Conservation (phyloP, 1,140 invertebrate genomes). For the Drosophila bocqueti region DNA sequence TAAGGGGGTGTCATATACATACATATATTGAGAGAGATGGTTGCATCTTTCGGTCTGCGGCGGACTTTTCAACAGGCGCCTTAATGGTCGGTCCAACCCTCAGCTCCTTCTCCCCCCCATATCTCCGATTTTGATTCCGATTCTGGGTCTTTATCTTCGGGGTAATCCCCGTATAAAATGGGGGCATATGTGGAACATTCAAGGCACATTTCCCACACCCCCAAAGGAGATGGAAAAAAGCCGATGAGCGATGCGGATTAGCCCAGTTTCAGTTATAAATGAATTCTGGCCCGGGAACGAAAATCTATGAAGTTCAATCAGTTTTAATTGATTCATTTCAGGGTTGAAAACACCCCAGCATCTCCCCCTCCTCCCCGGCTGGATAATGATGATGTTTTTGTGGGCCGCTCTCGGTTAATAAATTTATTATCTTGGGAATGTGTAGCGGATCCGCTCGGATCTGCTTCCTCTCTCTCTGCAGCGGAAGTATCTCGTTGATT, state of each 20-base stretch:
- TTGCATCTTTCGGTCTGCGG: slow-evolving; percentile 55
- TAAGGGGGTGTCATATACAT: slow-evolving; percentile 22
- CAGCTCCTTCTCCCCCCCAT: too few relatives aligned
- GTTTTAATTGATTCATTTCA: slow-evolving; percentile 82
- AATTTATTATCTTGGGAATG: slow-evolving; percentile 84
- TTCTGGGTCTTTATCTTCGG: slow-evolving; percentile 1
- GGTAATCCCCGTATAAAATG: slow-evolving; percentile 70
- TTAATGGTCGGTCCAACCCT: slow-evolving; percentile 46
- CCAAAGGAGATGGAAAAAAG: background rate
- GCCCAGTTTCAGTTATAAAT: slow-evolving; percentile 65
- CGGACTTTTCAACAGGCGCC: slow-evolving; percentile 65
- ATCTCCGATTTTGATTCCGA: background rate
- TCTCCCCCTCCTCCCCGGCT: background rate
- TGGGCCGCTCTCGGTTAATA: slow-evolving; percentile 63
- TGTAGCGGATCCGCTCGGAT: slow-evolving; percentile 1
- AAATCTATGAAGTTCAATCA: slow-evolving; percentile 81
- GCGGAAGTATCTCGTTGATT: slow-evolving; percentile 78
- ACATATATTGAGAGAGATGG: background rate
- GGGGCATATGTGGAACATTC: slow-evolving; percentile 57
- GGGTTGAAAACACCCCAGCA: slow-evolving; percentile 11
- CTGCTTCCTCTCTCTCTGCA: slow-evolving; percentile 27
- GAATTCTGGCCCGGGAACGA: slow-evolving; percentile 7
- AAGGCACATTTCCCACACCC: slow-evolving; percentile 14
- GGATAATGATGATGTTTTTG: slow-evolving; percentile 68
- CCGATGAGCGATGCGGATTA: slow-evolving; percentile 61